These are phyloP conservation scores for Phenacoccus solenopsis DNA, from an alignment of 1,140 invertebrate genomes.

Conservation along the genomic window DNA sequence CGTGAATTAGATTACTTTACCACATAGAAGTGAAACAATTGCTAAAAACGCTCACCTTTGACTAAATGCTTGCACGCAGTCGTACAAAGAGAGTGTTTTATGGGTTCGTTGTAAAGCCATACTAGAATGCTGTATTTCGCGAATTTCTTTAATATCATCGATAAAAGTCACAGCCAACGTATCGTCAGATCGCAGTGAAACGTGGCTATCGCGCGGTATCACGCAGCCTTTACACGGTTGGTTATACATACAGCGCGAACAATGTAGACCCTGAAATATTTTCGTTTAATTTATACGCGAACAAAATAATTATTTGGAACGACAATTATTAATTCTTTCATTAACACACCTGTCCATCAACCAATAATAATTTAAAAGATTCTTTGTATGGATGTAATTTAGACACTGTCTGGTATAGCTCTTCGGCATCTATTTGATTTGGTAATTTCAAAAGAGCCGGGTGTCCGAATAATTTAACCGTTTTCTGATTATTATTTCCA, in stretches of 20 bases:
- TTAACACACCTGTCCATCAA: slow-evolving; percentile 37
- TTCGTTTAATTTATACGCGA: no score
- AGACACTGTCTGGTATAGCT: slow-evolving; percentile 40
- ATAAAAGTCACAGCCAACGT: slow-evolving; percentile 43
- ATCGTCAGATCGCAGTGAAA: slow-evolving; percentile 43
- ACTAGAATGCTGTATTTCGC: slow-evolving; percentile 31
- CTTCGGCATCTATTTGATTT: slow-evolving; percentile 39
- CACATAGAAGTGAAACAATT: neutral
- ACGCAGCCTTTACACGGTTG: slow-evolving; percentile 48
- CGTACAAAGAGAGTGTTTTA: slow-evolving; percentile 45
- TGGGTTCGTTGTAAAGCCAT: slow-evolving; percentile 36
- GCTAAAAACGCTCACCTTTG: slow-evolving; percentile 39
- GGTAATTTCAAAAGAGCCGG: slow-evolving; percentile 45
- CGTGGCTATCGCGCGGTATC: slow-evolving; percentile 38
- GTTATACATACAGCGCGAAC: slow-evolving; percentile 48
- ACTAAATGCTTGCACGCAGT: slow-evolving; percentile 55
- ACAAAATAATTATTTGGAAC: no score
- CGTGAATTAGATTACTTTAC: slow-evolving; percentile 1
- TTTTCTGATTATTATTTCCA: slow-evolving; percentile 39
- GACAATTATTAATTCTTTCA: neutral
- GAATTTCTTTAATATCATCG: slow-evolving; percentile 19
- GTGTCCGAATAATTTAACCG: slow-evolving; percentile 42
- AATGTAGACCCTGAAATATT: slow-evolving; percentile 41
- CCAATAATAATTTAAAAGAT: slow-evolving; percentile 38
- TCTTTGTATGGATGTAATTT: slow-evolving; percentile 37